Evolutionary conservation across 2,113 vertebrate genomes (phyloP), one percentile per base, ranked within the genome.

Genomic region (Trochalopteron elliotii): DNA sequence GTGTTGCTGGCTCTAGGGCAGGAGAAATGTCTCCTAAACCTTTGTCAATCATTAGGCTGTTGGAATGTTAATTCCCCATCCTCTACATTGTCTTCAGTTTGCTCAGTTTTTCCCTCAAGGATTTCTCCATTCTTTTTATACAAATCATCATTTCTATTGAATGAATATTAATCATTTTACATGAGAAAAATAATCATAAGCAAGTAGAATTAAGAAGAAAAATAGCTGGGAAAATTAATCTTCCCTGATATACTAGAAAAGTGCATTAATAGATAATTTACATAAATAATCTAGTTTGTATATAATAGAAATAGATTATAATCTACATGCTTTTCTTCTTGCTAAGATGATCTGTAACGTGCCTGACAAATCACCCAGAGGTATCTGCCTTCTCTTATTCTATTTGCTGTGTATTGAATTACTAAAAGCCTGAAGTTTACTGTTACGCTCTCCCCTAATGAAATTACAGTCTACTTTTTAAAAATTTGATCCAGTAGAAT

Each of bases 351-450:
- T 63, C 50, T 76, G 49, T 79, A 79, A n/a, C 5, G 85, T 77
- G 85, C 28, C 33, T 83, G 59, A 70, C 80, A 74, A 87, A 96
- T 89, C 61, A 89, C 42, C 23, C 24, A 0, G 67, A 44, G 35
- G 20, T 57, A 71, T 90, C 84, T 90, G 72, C 57, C 47, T 90
- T 79, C 64, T 30, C 40, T 94, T 85, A 83, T 83, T 89, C 70
- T 91, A n/a, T 93, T 96, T 93, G 45, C 50, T 90, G 27, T 70
- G 16, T 88, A 94, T 70, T 90, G 64, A 85, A 94, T 95, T 90
- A 91, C n/a, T 61, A 47, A 89, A 40, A 37, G 25, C 42, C 61
- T 80, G 2, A 61, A 39, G 9, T 52, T 93, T 85, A 83, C 44
- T 65, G 12, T 76, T 94, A 72, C 5, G 7, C 35, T 77, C 35